Evolutionary conservation across 1,140 invertebrate species (phyloP).

Genomic region (Teleogryllus occipitalis): DNA sequence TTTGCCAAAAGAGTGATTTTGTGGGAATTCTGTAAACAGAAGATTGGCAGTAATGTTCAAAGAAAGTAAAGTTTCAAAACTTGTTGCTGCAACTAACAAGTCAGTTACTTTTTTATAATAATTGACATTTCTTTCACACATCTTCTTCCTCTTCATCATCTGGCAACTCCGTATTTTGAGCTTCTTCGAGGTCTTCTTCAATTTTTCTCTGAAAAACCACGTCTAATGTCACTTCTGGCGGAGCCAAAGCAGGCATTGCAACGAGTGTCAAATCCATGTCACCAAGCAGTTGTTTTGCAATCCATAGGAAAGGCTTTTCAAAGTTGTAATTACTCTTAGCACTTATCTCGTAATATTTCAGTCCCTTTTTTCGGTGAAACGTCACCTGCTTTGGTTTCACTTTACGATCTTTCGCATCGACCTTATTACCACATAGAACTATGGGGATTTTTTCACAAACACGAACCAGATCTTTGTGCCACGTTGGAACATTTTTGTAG

Average conservation of each 20-base stretch:
- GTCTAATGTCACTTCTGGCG: constrained; percentile 98
- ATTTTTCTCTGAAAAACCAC: constrained; percentile 92
- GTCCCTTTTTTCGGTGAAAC: constrained; percentile 99
- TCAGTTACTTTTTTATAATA: no score
- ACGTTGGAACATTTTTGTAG: constrained; percentile 99
- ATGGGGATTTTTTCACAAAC: constrained; percentile 99
- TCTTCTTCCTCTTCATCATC: constrained; percentile 83
- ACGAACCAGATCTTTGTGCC: constrained; percentile 96
- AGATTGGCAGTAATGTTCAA: no score
- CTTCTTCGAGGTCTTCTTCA: constrained; percentile 92
- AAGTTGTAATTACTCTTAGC: constrained; percentile 99
- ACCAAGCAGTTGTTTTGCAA: constrained; percentile 95
- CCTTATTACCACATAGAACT: constrained; percentile 94
- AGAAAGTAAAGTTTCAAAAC: no score
- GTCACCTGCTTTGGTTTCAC: constrained; percentile 99
- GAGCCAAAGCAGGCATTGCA: constrained; percentile 95
- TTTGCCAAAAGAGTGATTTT: no score
- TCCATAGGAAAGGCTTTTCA: constrained; percentile 98
- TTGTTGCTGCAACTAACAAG: no score
- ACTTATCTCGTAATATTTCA: constrained; percentile 99
- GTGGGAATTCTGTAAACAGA: no score
- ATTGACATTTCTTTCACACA: no score
- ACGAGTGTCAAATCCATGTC: constrained; percentile 99
- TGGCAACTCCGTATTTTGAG: constrained; percentile 84
- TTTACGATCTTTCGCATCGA: constrained; percentile 99